Conservation (phyloP, 1,140 invertebrate species). For the Acromyrmex charruanus region DNA sequence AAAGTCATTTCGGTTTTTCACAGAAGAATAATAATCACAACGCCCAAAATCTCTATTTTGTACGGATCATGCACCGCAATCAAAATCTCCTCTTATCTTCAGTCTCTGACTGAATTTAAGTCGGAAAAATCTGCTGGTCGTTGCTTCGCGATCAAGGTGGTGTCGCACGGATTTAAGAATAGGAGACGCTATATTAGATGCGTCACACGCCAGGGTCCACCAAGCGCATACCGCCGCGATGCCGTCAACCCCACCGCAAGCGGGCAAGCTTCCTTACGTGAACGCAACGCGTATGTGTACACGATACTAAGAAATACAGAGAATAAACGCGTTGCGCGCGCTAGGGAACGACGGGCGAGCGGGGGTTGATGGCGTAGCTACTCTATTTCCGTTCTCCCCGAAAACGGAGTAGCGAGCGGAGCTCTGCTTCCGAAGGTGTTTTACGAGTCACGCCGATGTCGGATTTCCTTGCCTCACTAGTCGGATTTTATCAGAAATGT, state of each 20-base stretch:
- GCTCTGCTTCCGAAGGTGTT: constrained; percentile 59
- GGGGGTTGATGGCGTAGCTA: constrained; percentile 45
- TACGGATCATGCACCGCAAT: not conserved
- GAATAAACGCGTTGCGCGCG: constrained; percentile 48
- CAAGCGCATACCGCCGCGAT: constrained; percentile 76
- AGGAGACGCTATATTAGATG: constrained; percentile 78
- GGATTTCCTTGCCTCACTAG: constrained; percentile 1
- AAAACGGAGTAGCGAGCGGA: constrained; percentile 74
- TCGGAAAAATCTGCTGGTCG: constrained; percentile 45
- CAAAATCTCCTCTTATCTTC: not conserved
- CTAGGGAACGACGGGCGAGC: constrained; percentile 45
- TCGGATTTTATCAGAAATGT: not conserved
- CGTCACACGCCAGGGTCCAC: constrained; percentile 74
- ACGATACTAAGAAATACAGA: constrained; percentile 54
- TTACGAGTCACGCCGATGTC: constrained; percentile 39
- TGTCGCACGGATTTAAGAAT: constrained; percentile 76
- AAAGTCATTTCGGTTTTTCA: not conserved
- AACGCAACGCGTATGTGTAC: constrained; percentile 38
- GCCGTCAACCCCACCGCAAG: constrained; percentile 72
- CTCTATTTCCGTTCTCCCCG: constrained; percentile 83
- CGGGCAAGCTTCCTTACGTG: constrained; percentile 23
- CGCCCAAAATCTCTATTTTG: not conserved
- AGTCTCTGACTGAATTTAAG: not conserved
- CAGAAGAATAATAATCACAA: not conserved
- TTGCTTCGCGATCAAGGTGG: constrained; percentile 70